Conservation (phyloP, 2,113 vertebrate genomes). For the Rhinoderma darwinii region DNA sequence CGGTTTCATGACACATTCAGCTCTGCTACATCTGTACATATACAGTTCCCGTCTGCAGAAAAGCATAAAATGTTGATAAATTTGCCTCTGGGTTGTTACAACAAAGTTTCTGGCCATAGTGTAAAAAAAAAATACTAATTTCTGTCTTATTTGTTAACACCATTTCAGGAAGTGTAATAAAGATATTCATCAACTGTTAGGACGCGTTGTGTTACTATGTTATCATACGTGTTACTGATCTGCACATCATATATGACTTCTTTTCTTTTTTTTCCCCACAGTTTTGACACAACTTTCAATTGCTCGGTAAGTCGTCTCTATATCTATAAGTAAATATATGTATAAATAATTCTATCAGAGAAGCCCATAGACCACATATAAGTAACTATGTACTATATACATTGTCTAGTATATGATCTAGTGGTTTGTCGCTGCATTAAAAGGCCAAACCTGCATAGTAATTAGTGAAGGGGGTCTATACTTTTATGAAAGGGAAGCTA, state of each 20-base stretch:
- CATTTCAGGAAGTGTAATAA: conserved; percentile 22
- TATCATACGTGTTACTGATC: neutral
- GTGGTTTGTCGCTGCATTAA: neutral
- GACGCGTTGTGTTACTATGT: neutral
- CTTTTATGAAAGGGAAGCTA: too few species aligned
- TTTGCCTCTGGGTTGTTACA: neutral
- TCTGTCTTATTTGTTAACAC: neutral
- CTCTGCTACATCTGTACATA: too few species aligned
- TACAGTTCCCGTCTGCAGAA: too few species aligned
- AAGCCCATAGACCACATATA: neutral
- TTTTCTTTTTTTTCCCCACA: neutral
- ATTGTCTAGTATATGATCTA: neutral
- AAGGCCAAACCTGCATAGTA: neutral
- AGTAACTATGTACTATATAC: neutral
- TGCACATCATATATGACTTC: neutral
- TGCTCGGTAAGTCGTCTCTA: conserved; percentile 14
- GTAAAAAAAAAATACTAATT: neutral
- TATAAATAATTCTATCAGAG: neutral
- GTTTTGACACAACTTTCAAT: conserved; percentile 31
- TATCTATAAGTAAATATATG: neutral
- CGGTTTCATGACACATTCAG: too few species aligned
- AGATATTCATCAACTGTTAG: neutral
- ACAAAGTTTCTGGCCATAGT: neutral
- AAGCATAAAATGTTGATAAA: neutral
- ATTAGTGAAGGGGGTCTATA: neutral